phyloP scores from a whole-genome alignment of 35 echinoderm and acorn worm genomes.

The Chiridota heheva region DNA sequence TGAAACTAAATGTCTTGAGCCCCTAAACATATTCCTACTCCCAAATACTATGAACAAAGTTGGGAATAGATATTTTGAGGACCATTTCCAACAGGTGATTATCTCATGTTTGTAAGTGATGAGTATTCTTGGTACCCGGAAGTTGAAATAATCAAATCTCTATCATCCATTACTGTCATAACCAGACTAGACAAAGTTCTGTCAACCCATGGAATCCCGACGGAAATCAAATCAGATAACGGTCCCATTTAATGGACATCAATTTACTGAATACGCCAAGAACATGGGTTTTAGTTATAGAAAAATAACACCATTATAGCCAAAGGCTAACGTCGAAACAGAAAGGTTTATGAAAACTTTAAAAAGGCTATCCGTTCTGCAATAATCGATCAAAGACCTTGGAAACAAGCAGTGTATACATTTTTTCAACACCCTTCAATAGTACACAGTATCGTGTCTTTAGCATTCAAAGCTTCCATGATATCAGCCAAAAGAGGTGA shows the following conservation, averaged over 20 bases:
- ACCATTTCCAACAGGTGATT: constrained; percentile 50
- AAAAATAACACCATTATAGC: constrained; percentile 73
- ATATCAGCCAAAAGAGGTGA: too few species aligned
- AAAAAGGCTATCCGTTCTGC: constrained; percentile 62
- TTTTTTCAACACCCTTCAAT: too few species aligned
- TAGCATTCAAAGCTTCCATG: too few species aligned
- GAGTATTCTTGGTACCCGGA: constrained; percentile 62
- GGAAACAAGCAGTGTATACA: constrained; percentile 62
- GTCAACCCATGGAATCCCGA: constrained; percentile 27
- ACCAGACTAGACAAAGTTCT: constrained; percentile 30
- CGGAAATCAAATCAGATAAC: constrained; percentile 18
- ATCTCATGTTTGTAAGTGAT: constrained; percentile 44
- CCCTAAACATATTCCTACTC: constrained; percentile 27
- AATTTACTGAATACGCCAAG: constrained; percentile 35
- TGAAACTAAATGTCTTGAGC: constrained; percentile 22
- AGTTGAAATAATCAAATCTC: constrained; percentile 58
- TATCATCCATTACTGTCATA: constrained; percentile 15
- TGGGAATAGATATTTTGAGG: constrained; percentile 54
- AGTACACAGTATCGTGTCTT: too few species aligned
- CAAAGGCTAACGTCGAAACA: constrained; percentile 78
- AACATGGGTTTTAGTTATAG: constrained; percentile 66
- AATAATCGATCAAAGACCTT: constrained; percentile 33
- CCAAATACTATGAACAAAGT: constrained; percentile 22
- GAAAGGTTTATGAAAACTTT: constrained; percentile 65
- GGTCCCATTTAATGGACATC: neutral